A percentile compares a stretch with the other conserved stretches of the same genome.
Evolutionary conservation across 2,888 invertebrate species (phyloP).

Genomic region (Chrysina gloriosa): DNA sequence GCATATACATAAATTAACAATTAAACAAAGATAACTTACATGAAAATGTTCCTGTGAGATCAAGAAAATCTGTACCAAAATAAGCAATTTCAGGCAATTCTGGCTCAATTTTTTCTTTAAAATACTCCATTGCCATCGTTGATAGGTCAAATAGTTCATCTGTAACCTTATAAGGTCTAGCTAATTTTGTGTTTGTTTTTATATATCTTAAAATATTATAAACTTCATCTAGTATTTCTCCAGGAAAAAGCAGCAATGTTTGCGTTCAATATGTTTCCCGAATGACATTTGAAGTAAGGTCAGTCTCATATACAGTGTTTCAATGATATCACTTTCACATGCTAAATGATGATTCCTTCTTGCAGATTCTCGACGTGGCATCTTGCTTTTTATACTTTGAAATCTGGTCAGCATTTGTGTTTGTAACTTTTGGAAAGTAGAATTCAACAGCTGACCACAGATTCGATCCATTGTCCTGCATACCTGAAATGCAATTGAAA

Average conservation of each 20-base stretch:
- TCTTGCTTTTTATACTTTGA: conserved; percentile 88
- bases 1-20: not conserved
- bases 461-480: conserved; percentile 83
- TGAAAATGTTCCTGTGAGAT: conserved; percentile 77
- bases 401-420: conserved; percentile 86
- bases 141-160: conserved; percentile 95
- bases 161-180: conserved; percentile 91
- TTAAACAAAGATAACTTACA: conserved; percentile 67
- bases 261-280: conserved; percentile 93
- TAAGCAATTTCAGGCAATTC: conserved; percentile 89
- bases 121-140: conserved; percentile 98
- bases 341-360: conserved; percentile 90
- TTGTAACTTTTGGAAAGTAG: conserved; percentile 87
- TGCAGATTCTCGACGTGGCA: conserved; percentile 92
- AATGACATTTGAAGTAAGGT: conserved; percentile 93
- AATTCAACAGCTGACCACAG: conserved; percentile 83
- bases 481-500: conserved; percentile 70
- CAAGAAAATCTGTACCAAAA: conserved; percentile 86
- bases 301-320: conserved; percentile 92
- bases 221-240: conserved; percentile 91
- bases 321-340: conserved; percentile 92
- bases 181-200: conserved; percentile 82
- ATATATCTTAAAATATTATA: conserved; percentile 87
- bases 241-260: conserved; percentile 95
- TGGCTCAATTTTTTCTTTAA: conserved; percentile 93